These are phyloP conservation scores for Melinaea marsaeus DNA, from an alignment of 2,888 invertebrate species.

Conservation along the genomic window DNA sequence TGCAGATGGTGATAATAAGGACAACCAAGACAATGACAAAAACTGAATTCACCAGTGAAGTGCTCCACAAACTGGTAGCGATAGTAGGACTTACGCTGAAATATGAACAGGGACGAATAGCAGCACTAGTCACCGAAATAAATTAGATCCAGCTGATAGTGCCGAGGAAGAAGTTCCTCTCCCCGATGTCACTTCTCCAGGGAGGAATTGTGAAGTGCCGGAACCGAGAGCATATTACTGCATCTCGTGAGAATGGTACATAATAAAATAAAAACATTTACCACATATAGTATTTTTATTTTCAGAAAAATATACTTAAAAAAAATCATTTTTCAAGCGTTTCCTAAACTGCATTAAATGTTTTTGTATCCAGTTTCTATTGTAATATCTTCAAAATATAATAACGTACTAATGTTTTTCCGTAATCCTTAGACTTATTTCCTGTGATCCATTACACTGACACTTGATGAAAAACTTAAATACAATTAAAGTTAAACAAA, in stretches of 20 bases:
- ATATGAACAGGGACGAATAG: slow-evolving; percentile 69
- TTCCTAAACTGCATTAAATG: not conserved
- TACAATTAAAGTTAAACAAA: slow-evolving; percentile 18
- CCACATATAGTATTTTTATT: not conserved
- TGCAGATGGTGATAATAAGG: slow-evolving; percentile 71
- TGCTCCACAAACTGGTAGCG: slow-evolving; percentile 73
- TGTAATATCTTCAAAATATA: not conserved
- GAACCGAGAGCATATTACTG: slow-evolving; percentile 70
- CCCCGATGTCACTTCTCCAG: slow-evolving; percentile 70
- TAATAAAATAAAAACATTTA: not conserved
- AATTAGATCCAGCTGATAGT: slow-evolving; percentile 71
- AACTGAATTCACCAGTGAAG: slow-evolving; percentile 69
- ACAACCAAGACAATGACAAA: slow-evolving; percentile 72
- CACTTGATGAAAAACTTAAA: slow-evolving; percentile 21
- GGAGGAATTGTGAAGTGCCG: slow-evolving; percentile 71
- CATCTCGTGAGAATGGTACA: slow-evolving; percentile 65
- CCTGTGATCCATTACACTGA: slow-evolving; percentile 22
- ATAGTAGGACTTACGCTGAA: slow-evolving; percentile 74
- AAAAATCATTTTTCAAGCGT: not conserved
- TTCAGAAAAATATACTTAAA: too few species aligned
- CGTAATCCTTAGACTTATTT: slow-evolving; percentile 5
- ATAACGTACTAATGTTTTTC: slow-evolving; percentile 8
- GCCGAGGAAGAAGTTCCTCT: slow-evolving; percentile 72
- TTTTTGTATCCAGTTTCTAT: not conserved
- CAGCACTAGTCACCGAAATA: slow-evolving; percentile 66